Evolutionary conservation across 2,888 invertebrate species (phyloP), one percentile per base, ranked within the genome.

Genomic region (Hipparchia sbordonii): DNA sequence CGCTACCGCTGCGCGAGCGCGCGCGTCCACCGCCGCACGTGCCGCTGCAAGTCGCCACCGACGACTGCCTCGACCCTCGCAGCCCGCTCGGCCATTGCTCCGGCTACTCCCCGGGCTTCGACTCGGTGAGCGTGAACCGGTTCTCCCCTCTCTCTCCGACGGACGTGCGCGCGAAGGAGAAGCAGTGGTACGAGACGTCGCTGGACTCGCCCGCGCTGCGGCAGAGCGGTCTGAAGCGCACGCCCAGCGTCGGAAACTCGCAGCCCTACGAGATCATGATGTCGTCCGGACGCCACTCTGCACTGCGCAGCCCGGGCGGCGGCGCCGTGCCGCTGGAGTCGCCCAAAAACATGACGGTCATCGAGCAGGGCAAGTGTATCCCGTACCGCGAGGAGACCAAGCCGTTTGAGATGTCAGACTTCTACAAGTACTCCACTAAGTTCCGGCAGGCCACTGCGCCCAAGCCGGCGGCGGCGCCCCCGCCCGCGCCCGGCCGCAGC

Each of bases 321-420:
- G 88, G 89, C 83, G 82, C 95, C 79, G 89, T 96, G 67, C 95
- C 96, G 39, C 92, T 96, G 76, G 97, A 97, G 81, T 97, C 97
- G 6, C 97, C 97, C 0, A 96, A 96, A 84, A 97, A 97, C 85
- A 95, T 97, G 84, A 98, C 97, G 1, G 95, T 98, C 0, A 97
- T 98, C 52, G 97, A 97, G 83, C 97, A 97, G 77, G 98, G 98
- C 54, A 97, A 97, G 81, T 98, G 97, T 92, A 97, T 97, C 87
- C 98, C 98, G 0, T 98, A 98, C 85, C 95, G 97, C 82, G 99
- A 99, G 92, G 97, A 98, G 72, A 97, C 98, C 0, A 99, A 99
- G 87, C 99, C 99, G 3, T 99, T 98, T 91, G 99, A 99, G 94
- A 98, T 99, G 97, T 97, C 98, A 0, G 99, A 99, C 89, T 99